These are phyloP conservation scores for Steinernema carpocapsae DNA, from an alignment of 2,888 invertebrate species.

Conservation along the genomic window DNA sequence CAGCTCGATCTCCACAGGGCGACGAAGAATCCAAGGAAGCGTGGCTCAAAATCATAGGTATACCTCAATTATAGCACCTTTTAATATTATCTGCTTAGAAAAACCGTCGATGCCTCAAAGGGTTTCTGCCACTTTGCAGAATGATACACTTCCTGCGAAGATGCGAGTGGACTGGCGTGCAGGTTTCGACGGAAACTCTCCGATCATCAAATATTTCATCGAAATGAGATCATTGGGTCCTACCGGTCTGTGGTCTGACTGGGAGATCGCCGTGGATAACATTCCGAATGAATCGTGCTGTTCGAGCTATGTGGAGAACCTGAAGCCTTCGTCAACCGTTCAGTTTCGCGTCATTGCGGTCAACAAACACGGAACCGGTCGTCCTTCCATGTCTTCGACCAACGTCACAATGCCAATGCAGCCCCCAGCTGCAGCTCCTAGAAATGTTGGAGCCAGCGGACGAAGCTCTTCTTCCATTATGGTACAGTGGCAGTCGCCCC, in stretches of 20 bases:
- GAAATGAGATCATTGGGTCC: conserved; percentile 84
- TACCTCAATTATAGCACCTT: conserved; percentile 24
- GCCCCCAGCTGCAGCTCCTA: conserved; percentile 86
- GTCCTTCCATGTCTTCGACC: conserved; percentile 83
- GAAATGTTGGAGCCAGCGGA: conserved; percentile 91
- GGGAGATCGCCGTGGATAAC: conserved; percentile 76
- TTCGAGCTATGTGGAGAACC: conserved; percentile 73
- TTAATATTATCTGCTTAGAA: conserved; percentile 77
- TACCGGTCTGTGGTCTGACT: conserved; percentile 63
- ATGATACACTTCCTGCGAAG: conserved; percentile 78
- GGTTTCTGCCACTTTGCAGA: conserved; percentile 81
- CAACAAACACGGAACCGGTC: conserved; percentile 90
- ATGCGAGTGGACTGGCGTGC: conserved; percentile 88
- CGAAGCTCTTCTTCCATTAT: conserved; percentile 92
- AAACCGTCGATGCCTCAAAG: conserved; percentile 90
- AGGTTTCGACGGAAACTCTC: conserved; percentile 95
- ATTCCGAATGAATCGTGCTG: conserved; percentile 71
- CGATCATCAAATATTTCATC: conserved; percentile 87
- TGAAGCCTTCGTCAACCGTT: conserved; percentile 92
- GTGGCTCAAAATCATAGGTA: conserved; percentile 79
- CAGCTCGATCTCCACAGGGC: conserved; percentile 85
- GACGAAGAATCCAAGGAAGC: conserved; percentile 78
- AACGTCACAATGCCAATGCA: conserved; percentile 86
- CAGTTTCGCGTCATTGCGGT: conserved; percentile 95
- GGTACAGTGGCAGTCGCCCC: conserved; percentile 91